Evolutionary conservation across 64 coral and sea anemone genomes (phyloP).

Genomic region (Hydrozoanthus tunicans): DNA sequence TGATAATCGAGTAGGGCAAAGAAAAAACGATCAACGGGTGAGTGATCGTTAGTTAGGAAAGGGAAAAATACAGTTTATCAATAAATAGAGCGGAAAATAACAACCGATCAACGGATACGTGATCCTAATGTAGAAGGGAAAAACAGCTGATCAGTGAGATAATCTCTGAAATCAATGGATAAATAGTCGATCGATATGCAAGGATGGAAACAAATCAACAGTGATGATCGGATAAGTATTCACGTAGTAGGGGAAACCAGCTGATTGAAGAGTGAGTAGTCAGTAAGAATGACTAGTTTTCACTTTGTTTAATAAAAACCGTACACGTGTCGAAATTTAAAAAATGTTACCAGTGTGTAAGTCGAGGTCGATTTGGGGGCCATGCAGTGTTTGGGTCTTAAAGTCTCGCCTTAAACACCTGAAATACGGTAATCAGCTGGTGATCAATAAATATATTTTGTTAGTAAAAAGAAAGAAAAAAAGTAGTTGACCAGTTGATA

Average conservation of each 20-base stretch:
- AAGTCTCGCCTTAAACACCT: too few relatives aligned
- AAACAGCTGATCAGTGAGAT: neutral
- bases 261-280: too few relatives aligned
- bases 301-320: too few relatives aligned
- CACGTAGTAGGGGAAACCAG: neutral
- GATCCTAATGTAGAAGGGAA: too few relatives aligned
- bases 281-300: too few relatives aligned
- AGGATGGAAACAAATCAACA: slow-evolving; percentile 21
- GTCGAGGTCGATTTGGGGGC: too few relatives aligned
- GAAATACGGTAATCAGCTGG: too few relatives aligned
- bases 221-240: too few relatives aligned
- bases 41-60: slow-evolving; percentile 33
- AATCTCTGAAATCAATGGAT: neutral
- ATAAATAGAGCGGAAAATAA: neutral
- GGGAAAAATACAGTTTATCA: neutral
- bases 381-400: too few relatives aligned
- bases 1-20: neutral
- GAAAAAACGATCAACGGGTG: neutral
- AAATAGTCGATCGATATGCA: slow-evolving; percentile 24
- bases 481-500: neutral
- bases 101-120: slow-evolving; percentile 21
- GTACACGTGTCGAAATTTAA: too few relatives aligned
- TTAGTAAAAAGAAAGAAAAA: neutral
- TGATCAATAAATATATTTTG: too few relatives aligned
- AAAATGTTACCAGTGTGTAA: too few relatives aligned